Evolutionary conservation across 2,888 invertebrate genomes (phyloP), one percentile per base, ranked within the genome.

Genomic region (Blera fallax): DNA sequence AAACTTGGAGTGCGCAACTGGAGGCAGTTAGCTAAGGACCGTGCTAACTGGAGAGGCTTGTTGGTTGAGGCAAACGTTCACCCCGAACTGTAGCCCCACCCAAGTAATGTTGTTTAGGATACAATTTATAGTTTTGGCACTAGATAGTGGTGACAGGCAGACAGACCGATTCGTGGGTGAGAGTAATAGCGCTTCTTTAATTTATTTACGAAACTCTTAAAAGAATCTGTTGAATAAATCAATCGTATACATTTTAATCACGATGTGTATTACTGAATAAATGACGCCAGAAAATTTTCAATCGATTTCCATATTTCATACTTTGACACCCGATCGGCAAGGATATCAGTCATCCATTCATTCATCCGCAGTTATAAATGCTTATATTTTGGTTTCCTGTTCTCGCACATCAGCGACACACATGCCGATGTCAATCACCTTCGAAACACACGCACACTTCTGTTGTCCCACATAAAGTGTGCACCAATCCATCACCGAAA

Each of bases 281-380:
- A 60, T 43, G 60, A 27, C 60, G 29, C 27, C 60, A 32, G 45
- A 14, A 48, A 34, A 69, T 43, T 16, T 16, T 29, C 14, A 69
- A 54, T 69, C 29, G 27, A 56, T 78, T 54, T 70, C 34, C 45
- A 70, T 37, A 56, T 56, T 62, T 64, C 27, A 32, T n/a, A 62
- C 27, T 69, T 60, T 60, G 32, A 48, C 74, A 65, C 65, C 34
- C 32, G 1, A 56, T 34, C 45, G 50, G 37, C 58, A 67, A 67
- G 67, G 52, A 60, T 50, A 80, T 80, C 73, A 50, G 21, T 65
- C 65, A 67, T 72, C 56, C 58, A 70, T 43, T 21, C 37, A 45
- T 2, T 45, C 45, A 45, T 18, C 21, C 10, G 10, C 4, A 48
- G 21, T 48, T 21, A 48, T 24, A 24, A 48, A 48, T 54, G 32